Percentiles rank a stretch among this genome's conserved stretches.
Evolutionary conservation across 2,888 invertebrate species (phyloP).

Genomic region (Ommatoiulus sabulosus): DNA sequence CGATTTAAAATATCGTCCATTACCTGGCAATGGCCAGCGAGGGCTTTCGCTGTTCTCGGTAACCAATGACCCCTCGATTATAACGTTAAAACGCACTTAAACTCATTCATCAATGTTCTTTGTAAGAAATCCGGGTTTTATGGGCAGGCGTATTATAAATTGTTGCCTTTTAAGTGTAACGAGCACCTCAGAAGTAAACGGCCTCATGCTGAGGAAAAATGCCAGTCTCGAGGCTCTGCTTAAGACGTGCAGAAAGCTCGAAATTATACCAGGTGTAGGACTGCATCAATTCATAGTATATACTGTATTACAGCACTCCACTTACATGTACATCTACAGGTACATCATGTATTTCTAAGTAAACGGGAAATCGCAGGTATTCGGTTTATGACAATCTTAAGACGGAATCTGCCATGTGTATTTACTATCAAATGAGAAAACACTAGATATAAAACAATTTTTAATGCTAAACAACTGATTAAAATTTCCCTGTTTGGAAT

Average conservation of each 20-base stretch:
- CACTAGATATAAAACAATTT: no score
- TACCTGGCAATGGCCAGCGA: neutral
- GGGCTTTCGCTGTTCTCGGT: neutral
- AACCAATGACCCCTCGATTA: neutral
- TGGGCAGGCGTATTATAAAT: neutral
- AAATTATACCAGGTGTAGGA: neutral
- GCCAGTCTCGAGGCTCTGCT: neutral
- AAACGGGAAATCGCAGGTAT: no score
- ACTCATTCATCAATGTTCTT: constrained; percentile 28
- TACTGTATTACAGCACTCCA: no score
- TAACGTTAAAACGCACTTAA: constrained; percentile 22
- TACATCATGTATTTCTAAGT: no score
- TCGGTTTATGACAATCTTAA: no score
- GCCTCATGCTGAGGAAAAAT: neutral
- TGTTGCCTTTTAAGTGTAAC: neutral
- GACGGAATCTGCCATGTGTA: no score
- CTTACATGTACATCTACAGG: no score
- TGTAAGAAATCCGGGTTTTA: neutral
- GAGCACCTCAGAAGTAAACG: neutral
- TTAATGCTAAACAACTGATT: no score
- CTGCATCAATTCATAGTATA: neutral
- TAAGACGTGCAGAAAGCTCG: neutral
- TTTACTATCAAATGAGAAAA: no score
- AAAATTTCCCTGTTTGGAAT: no score
- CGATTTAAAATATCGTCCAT: neutral